Evolutionary conservation across 2,888 invertebrate species (phyloP).

Genomic region (Perizoma affinitatum): DNA sequence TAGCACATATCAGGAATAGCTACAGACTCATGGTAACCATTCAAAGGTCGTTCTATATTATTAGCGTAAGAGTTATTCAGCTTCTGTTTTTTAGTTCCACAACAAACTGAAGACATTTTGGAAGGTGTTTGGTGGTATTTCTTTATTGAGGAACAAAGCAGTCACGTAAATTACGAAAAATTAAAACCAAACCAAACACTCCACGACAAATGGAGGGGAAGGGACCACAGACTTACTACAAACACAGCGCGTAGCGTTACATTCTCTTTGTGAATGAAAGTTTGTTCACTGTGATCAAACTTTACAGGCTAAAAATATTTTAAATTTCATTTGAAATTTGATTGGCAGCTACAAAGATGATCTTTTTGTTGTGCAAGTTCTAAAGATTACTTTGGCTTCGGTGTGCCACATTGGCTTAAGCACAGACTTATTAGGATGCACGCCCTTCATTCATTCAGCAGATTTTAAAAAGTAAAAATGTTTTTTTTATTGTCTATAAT

Average conservation of each 20-base stretch:
- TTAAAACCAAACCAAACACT: conserved; percentile 59
- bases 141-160: conserved; percentile 49
- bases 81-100: conserved; percentile 96
- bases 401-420: too few species aligned
- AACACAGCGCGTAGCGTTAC: too few species aligned
- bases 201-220: neutral
- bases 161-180: conserved; percentile 57
- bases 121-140: conserved; percentile 45
- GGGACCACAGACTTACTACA: neutral
- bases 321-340: too few species aligned
- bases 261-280: too few species aligned
- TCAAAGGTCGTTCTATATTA: conserved; percentile 84
- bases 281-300: too few species aligned
- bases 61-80: conserved; percentile 87
- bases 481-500: conserved; percentile 54
- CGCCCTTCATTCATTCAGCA: too few species aligned
- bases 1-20: conserved; percentile 98
- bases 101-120: conserved; percentile 94
- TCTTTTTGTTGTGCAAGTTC: too few species aligned
- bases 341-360: too few species aligned
- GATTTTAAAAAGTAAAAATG: conserved; percentile 27
- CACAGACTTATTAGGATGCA: too few species aligned
- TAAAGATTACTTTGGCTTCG: too few species aligned
- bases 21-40: conserved; percentile 84
- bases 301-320: too few species aligned